Base-by-base conservation (phyloP, 35 echinoderm and acorn worm genomes). In the Lytechinus pictus region DNA sequence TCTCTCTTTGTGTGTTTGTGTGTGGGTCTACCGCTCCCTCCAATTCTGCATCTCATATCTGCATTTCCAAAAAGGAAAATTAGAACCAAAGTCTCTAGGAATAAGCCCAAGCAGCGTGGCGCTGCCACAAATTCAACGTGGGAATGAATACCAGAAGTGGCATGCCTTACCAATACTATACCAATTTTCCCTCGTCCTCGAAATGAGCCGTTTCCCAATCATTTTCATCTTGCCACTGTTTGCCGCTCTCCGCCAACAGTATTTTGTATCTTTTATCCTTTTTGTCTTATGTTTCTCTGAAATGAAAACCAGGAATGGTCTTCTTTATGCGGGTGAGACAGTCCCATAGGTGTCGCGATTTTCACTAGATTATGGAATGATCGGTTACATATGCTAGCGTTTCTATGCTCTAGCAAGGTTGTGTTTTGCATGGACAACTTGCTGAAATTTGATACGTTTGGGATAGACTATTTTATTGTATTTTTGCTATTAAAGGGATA, bases 191-290 rank as follows among this genome's bases (percentile, higher is more conserved):
- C 88, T 33, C 52, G 88, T 90, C 88, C 88, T 90, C 88, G 29
- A 90, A 90, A 90, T 90, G 88, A 90, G 88, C 88, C 88, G 52
- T 90, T 90, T 90, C 88, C 52, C 88, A 90, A 90, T 90, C 88
- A 90, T 90, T 90, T 90, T 90, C 88, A 90, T 90, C 29, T 54
- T 44, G 28, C 88, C 52, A 90, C 88, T 90, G 88, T 54, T 79
- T 52, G 88, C 27, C 13, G 27, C 9, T 90, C 9, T 16, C 52
- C 88, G 28, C 52, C 27, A 28, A n/a, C 66, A 19, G 19, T 90
- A 51, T 90, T 90, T 10, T 54, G 11, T 90, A 2, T 90, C 27
- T 90, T 90, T 79, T 33, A 9, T 90, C 88, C 88, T 27, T 90
- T 88, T 79, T 79, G 66, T 79, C 66, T 24, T 7, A 79, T 8